Conservation (phyloP, 2,888 invertebrate genomes). For the Cheilosia impressa region DNA sequence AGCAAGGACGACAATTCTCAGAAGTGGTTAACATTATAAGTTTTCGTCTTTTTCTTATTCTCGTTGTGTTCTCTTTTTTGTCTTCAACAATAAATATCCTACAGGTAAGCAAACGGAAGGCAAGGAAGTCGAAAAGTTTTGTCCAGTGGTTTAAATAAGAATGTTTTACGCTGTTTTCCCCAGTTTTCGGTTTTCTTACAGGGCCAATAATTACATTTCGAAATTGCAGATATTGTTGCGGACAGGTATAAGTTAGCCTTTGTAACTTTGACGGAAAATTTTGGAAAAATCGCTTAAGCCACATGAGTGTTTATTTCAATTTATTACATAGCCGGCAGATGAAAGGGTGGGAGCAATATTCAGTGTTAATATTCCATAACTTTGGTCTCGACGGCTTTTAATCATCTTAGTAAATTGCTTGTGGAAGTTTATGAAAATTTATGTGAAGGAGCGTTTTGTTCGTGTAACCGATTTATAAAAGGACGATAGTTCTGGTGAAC, state of each 20-base stretch:
- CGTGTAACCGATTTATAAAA: too few relatives aligned
- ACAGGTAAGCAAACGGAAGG: not conserved
- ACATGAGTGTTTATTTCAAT: too few relatives aligned
- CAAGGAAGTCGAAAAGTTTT: slow-evolving; percentile 14
- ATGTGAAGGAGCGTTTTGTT: too few relatives aligned
- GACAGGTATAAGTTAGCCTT: not conserved
- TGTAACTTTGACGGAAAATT: not conserved
- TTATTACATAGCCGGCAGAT: too few relatives aligned
- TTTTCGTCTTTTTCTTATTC: slow-evolving; percentile 23
- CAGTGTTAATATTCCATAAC: too few relatives aligned
- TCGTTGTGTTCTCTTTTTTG: slow-evolving; percentile 2
- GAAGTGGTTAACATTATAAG: slow-evolving; percentile 57
- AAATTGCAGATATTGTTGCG: not conserved
- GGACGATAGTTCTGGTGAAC: too few relatives aligned
- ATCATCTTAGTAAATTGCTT: too few relatives aligned
- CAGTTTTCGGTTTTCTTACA: slow-evolving; percentile 42
- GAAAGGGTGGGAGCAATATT: too few relatives aligned
- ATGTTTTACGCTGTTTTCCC: slow-evolving; percentile 41
- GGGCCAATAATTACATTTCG: too few relatives aligned
- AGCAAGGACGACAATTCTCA: slow-evolving; percentile 45
- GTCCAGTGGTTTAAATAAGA: slow-evolving; percentile 44
- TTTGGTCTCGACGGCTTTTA: too few relatives aligned
- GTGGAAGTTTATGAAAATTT: too few relatives aligned
- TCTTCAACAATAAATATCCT: slow-evolving; percentile 1
- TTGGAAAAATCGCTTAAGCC: too few relatives aligned